A percentile compares a stretch with the other conserved stretches of the same genome.
These are phyloP conservation scores for Thumatha senex DNA, from an alignment of 2,888 invertebrate genomes.

Conservation along the genomic window DNA sequence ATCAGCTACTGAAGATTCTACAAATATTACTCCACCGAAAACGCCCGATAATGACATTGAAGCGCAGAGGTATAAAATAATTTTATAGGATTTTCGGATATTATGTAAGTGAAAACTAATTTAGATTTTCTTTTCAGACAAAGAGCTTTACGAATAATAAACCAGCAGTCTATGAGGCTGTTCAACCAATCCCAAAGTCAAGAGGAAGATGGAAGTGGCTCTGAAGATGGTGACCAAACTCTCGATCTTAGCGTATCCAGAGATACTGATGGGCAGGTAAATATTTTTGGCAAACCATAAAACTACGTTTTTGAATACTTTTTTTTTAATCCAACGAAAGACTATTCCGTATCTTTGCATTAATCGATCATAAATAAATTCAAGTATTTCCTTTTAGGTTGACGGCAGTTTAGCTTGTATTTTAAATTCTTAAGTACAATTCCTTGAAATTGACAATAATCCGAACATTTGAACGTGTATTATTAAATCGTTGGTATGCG, in stretches of 20 bases:
- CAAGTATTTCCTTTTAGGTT: conserved; percentile 23
- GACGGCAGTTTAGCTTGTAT: conserved; percentile 24
- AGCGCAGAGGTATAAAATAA: conserved; percentile 60
- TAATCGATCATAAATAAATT: conserved; percentile 15
- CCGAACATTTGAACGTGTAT: conserved; percentile 28
- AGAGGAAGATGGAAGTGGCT: conserved; percentile 77
- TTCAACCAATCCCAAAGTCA: conserved; percentile 65
- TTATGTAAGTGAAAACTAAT: conserved; percentile 4
- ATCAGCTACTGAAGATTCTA: conserved; percentile 77
- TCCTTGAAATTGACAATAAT: conserved; percentile 36
- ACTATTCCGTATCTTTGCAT: background rate
- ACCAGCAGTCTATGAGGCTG: conserved; percentile 75
- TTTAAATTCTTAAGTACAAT: conserved; percentile 29
- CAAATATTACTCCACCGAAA: conserved; percentile 78
- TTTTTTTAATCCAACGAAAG: conserved; percentile 3
- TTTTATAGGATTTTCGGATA: fast-evolving
- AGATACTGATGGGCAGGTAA: conserved; percentile 78
- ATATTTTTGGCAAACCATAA: conserved; percentile 3
- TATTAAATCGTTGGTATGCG: conserved; percentile 24
- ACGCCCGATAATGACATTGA: conserved; percentile 79
- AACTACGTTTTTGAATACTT: background rate
- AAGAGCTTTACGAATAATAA: conserved; percentile 76
- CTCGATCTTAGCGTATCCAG: conserved; percentile 78
- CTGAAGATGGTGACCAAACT: conserved; percentile 80
- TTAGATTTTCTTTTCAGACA: conserved; percentile 51